Base-by-base conservation (phyloP, 2,113 vertebrate genomes). In the Saiga tatarica region DNA sequence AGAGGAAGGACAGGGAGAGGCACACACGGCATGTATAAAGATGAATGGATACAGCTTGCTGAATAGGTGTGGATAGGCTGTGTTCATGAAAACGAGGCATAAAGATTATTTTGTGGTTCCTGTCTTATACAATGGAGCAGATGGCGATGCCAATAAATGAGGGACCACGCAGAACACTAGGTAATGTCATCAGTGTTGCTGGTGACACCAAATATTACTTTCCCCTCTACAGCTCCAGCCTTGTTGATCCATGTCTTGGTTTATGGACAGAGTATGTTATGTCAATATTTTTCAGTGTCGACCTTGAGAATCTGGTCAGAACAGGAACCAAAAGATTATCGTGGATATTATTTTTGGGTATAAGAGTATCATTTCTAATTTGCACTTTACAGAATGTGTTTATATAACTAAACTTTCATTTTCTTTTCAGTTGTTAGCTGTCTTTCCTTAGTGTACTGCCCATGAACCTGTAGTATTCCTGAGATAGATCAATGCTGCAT, bases 401-500 rank as follows among this genome's bases (percentile, higher is more conserved):
- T 85, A 89, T 12, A 25, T 82, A 95, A 91, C 96, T 94, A 87
- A 97, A 53, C 84, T 78, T 94, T 81, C 26, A 64, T 53, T 16
- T 36, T 16, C 90, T 91, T 89, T 83, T 57, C 62, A 87, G 50
- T 53, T 97, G 7, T 16, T 90, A 39, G 74, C 28, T 87, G 36
- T 52, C 14, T 21, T 83, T 36, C 33, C 26, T 87, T 60, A 42
- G 78, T 89, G n/a, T 59, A 95, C 97, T 97, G 79, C 83, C 93
- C 79, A 93, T 45, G 94, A 97, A 90, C 50, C 71, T 91, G 89
- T 45, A 89, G 52, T 52, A 78, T 95, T 97, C 36, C 47, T 93
- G 95, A 96, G 90, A 91, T 47, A 97, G 94, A 98, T 98, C 92
- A 97, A 74, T 97, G 97, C 83, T 96, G 85, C 39, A 96, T 95